These are phyloP conservation scores for Apostichopus japonicus DNA, from an alignment of 35 echinoderm and acorn worm species.

Conservation along the genomic window DNA sequence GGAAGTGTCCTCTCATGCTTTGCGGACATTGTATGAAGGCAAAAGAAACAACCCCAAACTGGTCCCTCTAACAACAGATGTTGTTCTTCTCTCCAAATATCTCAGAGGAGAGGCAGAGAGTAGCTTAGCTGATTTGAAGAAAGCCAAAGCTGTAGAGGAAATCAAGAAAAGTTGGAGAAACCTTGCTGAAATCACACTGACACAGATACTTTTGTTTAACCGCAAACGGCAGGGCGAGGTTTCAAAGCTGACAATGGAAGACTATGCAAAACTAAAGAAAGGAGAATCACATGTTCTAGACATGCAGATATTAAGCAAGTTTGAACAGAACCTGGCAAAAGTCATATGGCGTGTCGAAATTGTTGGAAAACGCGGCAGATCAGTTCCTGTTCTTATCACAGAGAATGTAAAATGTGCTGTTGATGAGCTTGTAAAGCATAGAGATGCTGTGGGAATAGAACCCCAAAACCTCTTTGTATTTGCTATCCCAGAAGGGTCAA, in stretches of 20 bases:
- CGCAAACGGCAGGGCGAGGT: conserved; percentile 55
- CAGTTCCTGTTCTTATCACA: conserved; percentile 66
- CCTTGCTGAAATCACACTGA: conserved; percentile 17
- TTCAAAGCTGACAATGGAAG: conserved; percentile 59
- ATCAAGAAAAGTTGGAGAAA: not conserved
- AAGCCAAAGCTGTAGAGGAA: not conserved
- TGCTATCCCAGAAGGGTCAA: conserved; percentile 14
- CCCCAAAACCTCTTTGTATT: conserved; percentile 18
- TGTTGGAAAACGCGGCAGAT: conserved; percentile 65
- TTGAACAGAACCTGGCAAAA: conserved; percentile 54
- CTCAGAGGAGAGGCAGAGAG: not conserved
- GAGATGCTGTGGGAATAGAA: not conserved
- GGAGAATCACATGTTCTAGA: conserved; percentile 52
- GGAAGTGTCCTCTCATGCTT: conserved; percentile 66
- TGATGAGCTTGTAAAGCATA: conserved; percentile 1
- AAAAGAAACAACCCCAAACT: conserved; percentile 90
- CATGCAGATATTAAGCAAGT: conserved; percentile 50
- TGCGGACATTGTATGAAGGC: conserved; percentile 68
- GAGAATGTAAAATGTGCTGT: not conserved
- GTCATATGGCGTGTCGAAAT: conserved; percentile 56
- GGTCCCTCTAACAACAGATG: conserved; percentile 73
- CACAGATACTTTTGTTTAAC: conserved; percentile 65
- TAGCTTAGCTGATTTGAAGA: not conserved
- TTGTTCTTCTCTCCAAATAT: conserved; percentile 61
- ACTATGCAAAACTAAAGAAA: conserved; percentile 60